Base-by-base conservation (phyloP, 2,888 invertebrate genomes). In the Sepioteuthis lessoniana region DNA sequence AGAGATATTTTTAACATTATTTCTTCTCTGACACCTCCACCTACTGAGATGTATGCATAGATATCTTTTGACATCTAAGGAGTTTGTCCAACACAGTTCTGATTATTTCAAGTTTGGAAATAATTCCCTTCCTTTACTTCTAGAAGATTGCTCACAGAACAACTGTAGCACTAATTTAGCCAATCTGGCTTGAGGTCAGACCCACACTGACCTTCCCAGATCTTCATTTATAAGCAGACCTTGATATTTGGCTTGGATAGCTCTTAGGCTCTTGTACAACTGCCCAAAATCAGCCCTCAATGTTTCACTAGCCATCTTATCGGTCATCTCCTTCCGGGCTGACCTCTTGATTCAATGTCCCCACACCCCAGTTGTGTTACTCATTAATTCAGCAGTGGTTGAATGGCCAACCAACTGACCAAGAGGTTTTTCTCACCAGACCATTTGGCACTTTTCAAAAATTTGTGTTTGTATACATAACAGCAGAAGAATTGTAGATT, bases 171-270 rank as follows among this genome's bases (percentile, higher is more conserved):
- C 76, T 76, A 76, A 76, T 76, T 76, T 76, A 16, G 76, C 76
- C 76, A 76, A 76, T 76, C n/a, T 76, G 76, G 76, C 76, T 76
- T 76, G 76, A 76, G 76, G 76, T 76, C 76, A n/a, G 76, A 76
- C 76, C 35, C 76, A 35, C n/a, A 2, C 76, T 76, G 76, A 76
- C 76, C 76, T 76, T 76, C 76, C 76, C n/a, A 76, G 76, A 76
- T 76, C 76, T 76, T n/a, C n/a, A n/a, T 76, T 76, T 76, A 76
- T 76, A 76, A n/a, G 76, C 76, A 76, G 76, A 76, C 31, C 31
- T 76, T 76, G 13, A 76, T 31, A 76, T 76, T 76, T 76, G 76
- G n/a, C 35, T 76, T 76, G 76, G n/a, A 76, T 76, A n/a, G 76
- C 76, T 76, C n/a, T 76, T n/a, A n/a, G 76, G 76, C 76, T 76